Conservation (phyloP, 2,113 vertebrate genomes). For the Melierax canorus region DNA sequence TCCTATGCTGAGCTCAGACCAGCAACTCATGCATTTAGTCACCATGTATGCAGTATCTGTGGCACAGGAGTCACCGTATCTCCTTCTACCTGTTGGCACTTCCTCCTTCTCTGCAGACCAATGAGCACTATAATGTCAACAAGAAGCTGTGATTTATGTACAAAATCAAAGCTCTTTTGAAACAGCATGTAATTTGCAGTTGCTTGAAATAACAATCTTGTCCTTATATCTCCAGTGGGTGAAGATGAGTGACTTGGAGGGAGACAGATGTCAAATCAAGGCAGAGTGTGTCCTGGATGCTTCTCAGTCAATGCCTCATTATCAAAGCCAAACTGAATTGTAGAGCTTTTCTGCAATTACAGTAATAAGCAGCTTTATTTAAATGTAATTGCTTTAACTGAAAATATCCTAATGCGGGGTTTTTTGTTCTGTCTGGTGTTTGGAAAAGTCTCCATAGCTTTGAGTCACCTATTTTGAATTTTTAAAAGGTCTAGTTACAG, state of each 20-base stretch:
- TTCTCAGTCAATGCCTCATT: slow-evolving; percentile 32
- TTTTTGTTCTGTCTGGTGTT: slow-evolving; percentile 56
- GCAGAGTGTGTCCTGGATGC: slow-evolving; percentile 16
- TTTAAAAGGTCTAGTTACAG: slow-evolving; percentile 63
- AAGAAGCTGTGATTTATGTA: not conserved
- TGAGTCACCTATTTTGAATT: slow-evolving; percentile 74
- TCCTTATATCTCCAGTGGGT: not conserved
- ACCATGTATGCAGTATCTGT: not conserved
- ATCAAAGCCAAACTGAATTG: slow-evolving; percentile 36
- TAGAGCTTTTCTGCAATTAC: slow-evolving; percentile 58
- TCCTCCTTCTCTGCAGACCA: not conserved
- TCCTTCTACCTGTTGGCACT: not conserved
- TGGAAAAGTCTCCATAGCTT: slow-evolving; percentile 52
- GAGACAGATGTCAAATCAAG: slow-evolving; percentile 53
- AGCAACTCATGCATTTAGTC: not conserved
- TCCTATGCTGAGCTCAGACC: not conserved
- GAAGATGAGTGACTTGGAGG: slow-evolving; percentile 22
- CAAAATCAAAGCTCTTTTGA: not conserved
- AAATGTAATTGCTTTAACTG: slow-evolving; percentile 65
- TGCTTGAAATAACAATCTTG: not conserved
- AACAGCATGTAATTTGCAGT: not conserved
- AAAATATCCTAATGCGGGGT: slow-evolving; percentile 61
- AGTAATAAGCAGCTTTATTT: slow-evolving; percentile 68
- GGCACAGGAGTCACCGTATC: not conserved
- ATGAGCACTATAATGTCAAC: not conserved